phyloP scores from a whole-genome alignment of 2,113 vertebrate species.

The Calonectris borealis region DNA sequence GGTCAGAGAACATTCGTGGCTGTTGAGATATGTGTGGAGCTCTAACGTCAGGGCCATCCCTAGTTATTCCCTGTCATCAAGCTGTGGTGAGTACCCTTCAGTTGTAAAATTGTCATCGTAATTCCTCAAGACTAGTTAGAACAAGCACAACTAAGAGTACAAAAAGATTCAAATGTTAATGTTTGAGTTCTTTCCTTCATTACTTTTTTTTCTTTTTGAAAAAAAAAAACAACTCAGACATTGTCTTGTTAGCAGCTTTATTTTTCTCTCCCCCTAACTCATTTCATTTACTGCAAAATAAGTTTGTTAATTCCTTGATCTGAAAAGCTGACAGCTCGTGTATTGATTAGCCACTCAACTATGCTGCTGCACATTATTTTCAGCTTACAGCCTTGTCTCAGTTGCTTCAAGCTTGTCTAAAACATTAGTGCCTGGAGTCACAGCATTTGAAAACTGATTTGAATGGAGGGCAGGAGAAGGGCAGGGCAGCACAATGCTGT shows the following conservation, averaged over 20 bases:
- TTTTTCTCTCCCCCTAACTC: not conserved
- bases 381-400: not conserved
- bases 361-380: not conserved
- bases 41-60: not conserved
- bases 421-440: not conserved
- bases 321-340: not conserved
- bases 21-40: not conserved
- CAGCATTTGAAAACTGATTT: not conserved
- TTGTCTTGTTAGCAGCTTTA: not conserved
- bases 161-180: not conserved
- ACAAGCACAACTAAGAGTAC: not conserved
- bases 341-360: not conserved
- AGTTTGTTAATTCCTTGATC: not conserved
- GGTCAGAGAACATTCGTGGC: not conserved
- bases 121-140: not conserved
- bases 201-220: not conserved
- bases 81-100: not conserved
- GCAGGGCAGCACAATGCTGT: not conserved
- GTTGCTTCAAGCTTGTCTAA: not conserved
- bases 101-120: not conserved
- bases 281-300: not conserved
- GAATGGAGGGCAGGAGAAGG: not conserved
- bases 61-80: not conserved
- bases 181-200: not conserved
- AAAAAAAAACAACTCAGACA: not conserved